phyloP scores from a whole-genome alignment of 2,888 invertebrate genomes.

The Dioctria rufipes region DNA sequence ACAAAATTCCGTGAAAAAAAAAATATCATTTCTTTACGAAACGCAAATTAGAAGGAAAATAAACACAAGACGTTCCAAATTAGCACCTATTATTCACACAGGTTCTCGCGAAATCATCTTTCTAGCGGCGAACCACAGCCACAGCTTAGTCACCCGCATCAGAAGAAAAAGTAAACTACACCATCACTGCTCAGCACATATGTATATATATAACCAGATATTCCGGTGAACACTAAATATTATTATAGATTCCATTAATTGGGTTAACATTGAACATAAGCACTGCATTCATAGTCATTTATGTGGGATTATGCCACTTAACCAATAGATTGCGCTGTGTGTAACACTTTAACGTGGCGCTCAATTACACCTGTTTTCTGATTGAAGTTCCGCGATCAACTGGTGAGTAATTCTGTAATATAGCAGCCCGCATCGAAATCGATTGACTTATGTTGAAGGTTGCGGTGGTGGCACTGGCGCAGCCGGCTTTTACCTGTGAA shows the following conservation, averaged over 20 bases:
- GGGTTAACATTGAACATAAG: no score
- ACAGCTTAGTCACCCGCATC: background rate
- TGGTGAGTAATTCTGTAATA: constrained; percentile 29
- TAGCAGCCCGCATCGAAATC: constrained; percentile 16
- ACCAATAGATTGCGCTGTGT: background rate
- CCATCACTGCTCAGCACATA: constrained; percentile 4
- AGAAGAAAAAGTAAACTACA: constrained; percentile 3
- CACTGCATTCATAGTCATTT: background rate
- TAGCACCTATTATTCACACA: background rate
- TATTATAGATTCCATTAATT: no score
- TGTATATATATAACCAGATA: constrained; percentile 1
- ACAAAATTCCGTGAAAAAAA: constrained; percentile 3
- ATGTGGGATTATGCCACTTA: background rate
- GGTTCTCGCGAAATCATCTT: background rate
- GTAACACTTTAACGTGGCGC: constrained; percentile 17
- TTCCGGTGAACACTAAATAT: background rate
- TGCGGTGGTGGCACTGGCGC: constrained; percentile 20
- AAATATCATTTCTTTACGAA: constrained; percentile 34
- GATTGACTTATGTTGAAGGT: constrained; percentile 44
- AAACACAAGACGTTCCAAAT: background rate
- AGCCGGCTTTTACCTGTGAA: constrained; percentile 18
- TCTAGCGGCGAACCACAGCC: background rate
- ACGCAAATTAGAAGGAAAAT: constrained; percentile 43
- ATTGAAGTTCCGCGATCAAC: constrained; percentile 46
- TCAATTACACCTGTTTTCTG: constrained; percentile 43